Evolutionary conservation across 2,113 vertebrate genomes (phyloP), one percentile per base, ranked within the genome.

Genomic region (Etheostoma spectabile): DNA sequence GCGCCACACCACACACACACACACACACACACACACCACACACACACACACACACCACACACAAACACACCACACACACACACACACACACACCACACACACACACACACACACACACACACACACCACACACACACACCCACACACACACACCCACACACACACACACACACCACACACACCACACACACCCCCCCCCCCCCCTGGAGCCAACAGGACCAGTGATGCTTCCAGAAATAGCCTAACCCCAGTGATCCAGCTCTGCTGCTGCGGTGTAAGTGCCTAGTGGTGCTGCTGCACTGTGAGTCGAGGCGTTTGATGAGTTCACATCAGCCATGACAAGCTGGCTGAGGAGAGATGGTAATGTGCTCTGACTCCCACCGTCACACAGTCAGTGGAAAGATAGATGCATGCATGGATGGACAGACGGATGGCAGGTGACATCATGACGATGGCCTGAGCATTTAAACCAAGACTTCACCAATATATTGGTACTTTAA

Each of bases 221-320:
- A 74, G 74, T 6, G 66, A 56, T 77, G 90, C 70, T 86, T 89
- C 91, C 89, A 86, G 79, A 93, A 94, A 94, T 92, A 94, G 91
- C 88, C 79, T 67, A 78, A 86, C 88, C 82, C 74, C 78, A 33
- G 61, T 71, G 80, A 82, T 90, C 84, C 83, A 53, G 83, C 83
- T 56, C 88, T 77, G 77, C 77, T 16, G 56, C 19, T 22, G 74
- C 80, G 35, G 51, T 24, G 46, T 52, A 53, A 85, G 75, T 19
- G 76, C 77, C 88, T 62, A 33, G 69, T 45, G 79, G 78, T 76
- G 85, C 71, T 66, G 80, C 87, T 84, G 74, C 77, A 78, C 79
- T 14, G 38, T 53, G 67, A 86, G 61, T 53, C 52, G 30, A 67
- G 66, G 64, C 64, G 67, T 89, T 89, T 88, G 89, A 93, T 80